phyloP scores from a whole-genome alignment of 2,113 vertebrate species.

The Deroptyus accipitrinus region DNA sequence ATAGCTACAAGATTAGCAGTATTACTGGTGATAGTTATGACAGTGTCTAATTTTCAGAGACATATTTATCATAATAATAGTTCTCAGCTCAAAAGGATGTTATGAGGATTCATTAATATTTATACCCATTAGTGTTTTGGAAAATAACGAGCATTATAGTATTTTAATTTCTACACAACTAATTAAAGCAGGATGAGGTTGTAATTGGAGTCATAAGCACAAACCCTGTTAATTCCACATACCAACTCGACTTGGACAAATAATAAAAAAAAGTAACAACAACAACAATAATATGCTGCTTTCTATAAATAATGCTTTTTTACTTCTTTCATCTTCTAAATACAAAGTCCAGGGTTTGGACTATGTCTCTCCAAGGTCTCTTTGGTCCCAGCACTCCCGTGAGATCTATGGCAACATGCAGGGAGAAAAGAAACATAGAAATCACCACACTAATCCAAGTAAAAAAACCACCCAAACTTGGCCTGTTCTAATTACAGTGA shows the following conservation, averaged over 20 bases:
- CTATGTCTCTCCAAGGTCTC: neutral
- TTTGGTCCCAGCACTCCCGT: neutral
- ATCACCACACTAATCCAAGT: neutral
- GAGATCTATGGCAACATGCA: neutral
- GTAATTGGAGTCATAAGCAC: neutral
- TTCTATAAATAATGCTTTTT: neutral
- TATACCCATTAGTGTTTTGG: neutral
- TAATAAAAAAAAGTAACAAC: neutral
- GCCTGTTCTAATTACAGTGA: neutral
- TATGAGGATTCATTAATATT: constrained; percentile 45
- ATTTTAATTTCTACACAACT: neutral
- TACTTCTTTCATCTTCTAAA: neutral
- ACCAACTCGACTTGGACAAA: neutral
- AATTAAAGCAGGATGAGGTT: neutral
- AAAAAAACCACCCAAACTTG: neutral
- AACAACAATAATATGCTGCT: neutral
- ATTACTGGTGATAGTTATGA: constrained; percentile 29
- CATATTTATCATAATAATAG: constrained; percentile 43
- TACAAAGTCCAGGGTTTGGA: neutral
- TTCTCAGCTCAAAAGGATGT: constrained; percentile 6
- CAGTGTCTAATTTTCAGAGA: constrained; percentile 37
- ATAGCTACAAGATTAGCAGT: neutral
- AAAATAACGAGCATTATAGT: neutral
- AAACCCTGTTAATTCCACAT: neutral
- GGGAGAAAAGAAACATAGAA: neutral